Conservation (phyloP, 2,888 invertebrate species). For the Lypha dubia region DNA sequence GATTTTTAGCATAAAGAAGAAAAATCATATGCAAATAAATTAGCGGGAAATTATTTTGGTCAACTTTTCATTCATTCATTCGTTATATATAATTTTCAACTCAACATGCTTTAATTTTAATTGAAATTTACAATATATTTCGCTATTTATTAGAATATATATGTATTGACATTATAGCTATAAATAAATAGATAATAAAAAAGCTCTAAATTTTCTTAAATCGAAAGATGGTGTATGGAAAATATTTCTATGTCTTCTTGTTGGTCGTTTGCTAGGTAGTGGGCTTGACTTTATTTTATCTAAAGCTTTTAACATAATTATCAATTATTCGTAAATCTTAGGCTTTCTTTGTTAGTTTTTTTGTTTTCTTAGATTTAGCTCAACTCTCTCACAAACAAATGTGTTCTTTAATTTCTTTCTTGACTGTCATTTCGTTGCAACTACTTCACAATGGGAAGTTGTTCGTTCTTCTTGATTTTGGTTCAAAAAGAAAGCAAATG, state of each 20-base stretch:
- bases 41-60: no score
- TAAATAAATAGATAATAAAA: no score
- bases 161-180: slow-evolving; percentile 68
- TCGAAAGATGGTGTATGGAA: slow-evolving; percentile 3
- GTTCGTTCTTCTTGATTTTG: slow-evolving; percentile 43
- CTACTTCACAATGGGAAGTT: slow-evolving; percentile 55
- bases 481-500: slow-evolving; percentile 12
- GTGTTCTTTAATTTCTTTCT: slow-evolving; percentile 4
- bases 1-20: no score
- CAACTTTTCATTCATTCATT: no score
- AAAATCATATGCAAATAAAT: no score
- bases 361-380: slow-evolving; percentile 26
- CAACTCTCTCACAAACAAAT: slow-evolving; percentile 6
- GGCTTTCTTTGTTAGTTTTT: slow-evolving; percentile 37
- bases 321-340: background rate
- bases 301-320: slow-evolving; percentile 18
- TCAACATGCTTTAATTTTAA: background rate
- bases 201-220: background rate
- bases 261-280: slow-evolving; percentile 35
- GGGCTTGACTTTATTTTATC: slow-evolving; percentile 19
- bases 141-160: slow-evolving; percentile 31
- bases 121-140: background rate
- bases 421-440: slow-evolving; percentile 14
- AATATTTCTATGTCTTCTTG: background rate
- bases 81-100: no score